Base-by-base conservation (phyloP, 2,888 invertebrate species). In the Autographa gamma region DNA sequence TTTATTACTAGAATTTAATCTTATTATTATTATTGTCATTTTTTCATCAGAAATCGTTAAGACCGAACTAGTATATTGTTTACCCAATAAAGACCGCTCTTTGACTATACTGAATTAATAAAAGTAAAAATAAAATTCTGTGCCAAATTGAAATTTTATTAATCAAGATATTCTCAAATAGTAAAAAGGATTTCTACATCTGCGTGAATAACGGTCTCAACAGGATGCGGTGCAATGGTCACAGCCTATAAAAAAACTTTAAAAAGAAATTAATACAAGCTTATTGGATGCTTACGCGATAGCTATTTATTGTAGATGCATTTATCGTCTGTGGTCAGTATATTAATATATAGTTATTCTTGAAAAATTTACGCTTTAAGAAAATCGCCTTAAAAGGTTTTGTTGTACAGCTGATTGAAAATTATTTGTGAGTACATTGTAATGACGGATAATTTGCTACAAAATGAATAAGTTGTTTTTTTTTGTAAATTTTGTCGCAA, bases 221-320 rank as follows among this genome's bases (percentile, higher is more conserved):
- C 80, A 83, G 89, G 89, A 89, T 86, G 86, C 79, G 66, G 77
- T 34, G 79, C 76, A 84, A 85, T 85, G 88, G 86, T 88, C 87
- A 86, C 83, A 83, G 86, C 84, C 84, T 89, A 88, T 87, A 85
- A 88, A 73, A 69, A 65, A 74, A 87, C 38, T 72, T n/a, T 76
- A 66, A 85, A 81, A 72, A 80, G 61, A 60, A 72, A 68, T 61
- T 65, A 72, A 69, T 56, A 70, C 61, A 77, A 67, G 73, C 73
- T 70, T 77, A 82, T 73, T 73, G 69, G 74, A 82, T 73, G 71
- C 66, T 74, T 75, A 80, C 68, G 60, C 74, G 74, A 74, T 77
- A 77, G 63, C 60, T 65, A 69, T 77, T 80, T 74, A 82, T 74
- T 72, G 63, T 34, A 64, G 60, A n/a, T 63, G 52, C 63, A 56